Base-by-base conservation (phyloP, 2,888 invertebrate species). In the Eupeodes latifasciatus region DNA sequence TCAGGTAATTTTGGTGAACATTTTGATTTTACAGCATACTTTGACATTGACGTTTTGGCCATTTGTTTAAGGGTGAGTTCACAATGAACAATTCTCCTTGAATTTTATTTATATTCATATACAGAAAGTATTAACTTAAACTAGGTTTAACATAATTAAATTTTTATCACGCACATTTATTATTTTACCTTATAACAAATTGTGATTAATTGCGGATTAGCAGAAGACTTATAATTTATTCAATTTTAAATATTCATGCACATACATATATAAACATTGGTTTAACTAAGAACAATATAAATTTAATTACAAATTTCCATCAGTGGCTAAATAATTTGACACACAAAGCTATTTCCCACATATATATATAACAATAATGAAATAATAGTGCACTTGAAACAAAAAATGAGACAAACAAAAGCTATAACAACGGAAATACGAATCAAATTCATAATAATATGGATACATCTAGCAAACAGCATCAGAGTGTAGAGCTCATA, bases 381-480 rank as follows among this genome's bases (percentile, higher is more conserved):
- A 40, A 16, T n/a, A 51, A 51, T 57, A 66, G 57, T 72, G 78
- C 71, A 67, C 85, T 81, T 81, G 76, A 77, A 64, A 74, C 27
- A 40, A 27, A 4, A 72, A 4, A 71, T 9, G 19, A 47, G 12
- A 47, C 16, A 69, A 53, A 47, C n/a, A 16, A 47, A 77, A 67
- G 27, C 51, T 34, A 12, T 11, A 62, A 44, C 71, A 80, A 75
- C 76, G 81, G 85, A 81, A 85, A 85, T 67, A 72, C 81, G 78
- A 85, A 85, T 85, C 75, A 76, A 80, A 57, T 51, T 61, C 66
- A 72, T 67, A 74, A 72, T 67, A 74, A 72, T 14, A 47, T 47
- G 47, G 47, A 66, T 27, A 74, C 62, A 34, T 27, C 34, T 27
- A 36, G 10, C 69, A 55, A 34, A 10, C 40, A 49, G 40, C 71